Evolutionary conservation across 2,113 vertebrate genomes (phyloP).

Genomic region (Embiotoca jacksoni): DNA sequence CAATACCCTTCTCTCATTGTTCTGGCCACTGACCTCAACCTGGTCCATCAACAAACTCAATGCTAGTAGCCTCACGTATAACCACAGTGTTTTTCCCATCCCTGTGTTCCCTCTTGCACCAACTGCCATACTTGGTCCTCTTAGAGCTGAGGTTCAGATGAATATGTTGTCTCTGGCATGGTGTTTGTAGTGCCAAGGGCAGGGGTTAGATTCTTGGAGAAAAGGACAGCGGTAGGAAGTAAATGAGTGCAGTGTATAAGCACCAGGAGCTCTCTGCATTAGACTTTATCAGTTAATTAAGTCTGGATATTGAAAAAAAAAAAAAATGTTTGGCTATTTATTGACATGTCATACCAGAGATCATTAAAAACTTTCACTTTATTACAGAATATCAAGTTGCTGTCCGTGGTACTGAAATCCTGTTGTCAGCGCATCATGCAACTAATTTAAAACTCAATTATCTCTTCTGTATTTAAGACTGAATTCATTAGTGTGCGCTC

Average conservation of each 20-base stretch:
- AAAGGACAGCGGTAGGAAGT: background rate
- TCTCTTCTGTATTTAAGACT: background rate
- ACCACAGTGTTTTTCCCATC: conserved; percentile 32
- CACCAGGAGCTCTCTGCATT: no score
- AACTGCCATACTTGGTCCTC: conserved; percentile 52
- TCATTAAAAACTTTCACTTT: background rate
- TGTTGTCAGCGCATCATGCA: background rate
- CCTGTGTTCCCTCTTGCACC: conserved; percentile 17
- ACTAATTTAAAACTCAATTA: background rate
- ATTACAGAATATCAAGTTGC: background rate
- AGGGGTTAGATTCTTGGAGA: conserved; percentile 40
- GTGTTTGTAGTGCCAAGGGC: background rate
- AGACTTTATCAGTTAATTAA: no score
- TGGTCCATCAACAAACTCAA: conserved; percentile 68
- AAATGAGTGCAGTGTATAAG: background rate
- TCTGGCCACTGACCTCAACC: conserved; percentile 88
- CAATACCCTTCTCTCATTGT: conserved; percentile 93
- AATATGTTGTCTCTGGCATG: conserved; percentile 17
- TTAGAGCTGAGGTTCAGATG: conserved; percentile 42
- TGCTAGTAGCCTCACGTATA: conserved; percentile 52
- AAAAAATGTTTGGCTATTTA: background rate
- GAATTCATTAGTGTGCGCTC: background rate
- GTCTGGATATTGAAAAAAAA: no score
- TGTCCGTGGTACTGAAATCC: conserved; percentile 52
- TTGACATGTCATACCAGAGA: no score